Evolutionary conservation across 2,888 invertebrate species (phyloP).

Genomic region (Erebia palarica): DNA sequence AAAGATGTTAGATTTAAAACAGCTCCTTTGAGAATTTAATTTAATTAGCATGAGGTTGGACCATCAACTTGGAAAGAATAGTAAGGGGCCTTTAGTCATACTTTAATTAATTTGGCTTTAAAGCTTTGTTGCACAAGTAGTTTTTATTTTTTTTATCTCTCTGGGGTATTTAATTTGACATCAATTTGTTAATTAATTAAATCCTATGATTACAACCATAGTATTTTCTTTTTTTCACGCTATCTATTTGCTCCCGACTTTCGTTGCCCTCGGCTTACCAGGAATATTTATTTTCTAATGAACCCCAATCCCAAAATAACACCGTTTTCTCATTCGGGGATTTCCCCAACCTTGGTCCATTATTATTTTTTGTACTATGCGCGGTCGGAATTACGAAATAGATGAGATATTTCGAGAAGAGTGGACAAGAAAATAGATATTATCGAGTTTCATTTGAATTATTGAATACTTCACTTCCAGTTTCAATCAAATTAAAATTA

Average conservation of each 20-base stretch:
- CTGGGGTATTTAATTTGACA: neutral
- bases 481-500: slow-evolving; percentile 44
- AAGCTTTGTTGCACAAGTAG: neutral
- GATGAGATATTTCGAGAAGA: too few relatives aligned
- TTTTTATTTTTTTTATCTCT: neutral
- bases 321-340: too few relatives aligned
- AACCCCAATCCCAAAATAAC: too few relatives aligned
- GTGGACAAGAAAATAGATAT: neutral
- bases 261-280: too few relatives aligned
- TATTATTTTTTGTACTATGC: too few relatives aligned
- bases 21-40: slow-evolving; percentile 53
- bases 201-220: too few relatives aligned
- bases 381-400: too few relatives aligned
- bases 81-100: neutral
- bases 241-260: too few relatives aligned
- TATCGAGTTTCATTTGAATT: slow-evolving; percentile 35
- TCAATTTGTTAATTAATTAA: too few relatives aligned
- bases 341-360: too few relatives aligned
- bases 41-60: slow-evolving; percentile 50
- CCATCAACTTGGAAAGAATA: neutral
- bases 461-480: slow-evolving; percentile 37
- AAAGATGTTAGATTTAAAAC: slow-evolving; percentile 52
- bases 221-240: too few relatives aligned
- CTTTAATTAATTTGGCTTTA: slow-evolving; percentile 2
- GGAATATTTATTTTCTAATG: too few relatives aligned